Evolutionary conservation across 2,797 vertebrate species (phyloP).

Genomic region (Pantherophis alleghaniensis): DNA sequence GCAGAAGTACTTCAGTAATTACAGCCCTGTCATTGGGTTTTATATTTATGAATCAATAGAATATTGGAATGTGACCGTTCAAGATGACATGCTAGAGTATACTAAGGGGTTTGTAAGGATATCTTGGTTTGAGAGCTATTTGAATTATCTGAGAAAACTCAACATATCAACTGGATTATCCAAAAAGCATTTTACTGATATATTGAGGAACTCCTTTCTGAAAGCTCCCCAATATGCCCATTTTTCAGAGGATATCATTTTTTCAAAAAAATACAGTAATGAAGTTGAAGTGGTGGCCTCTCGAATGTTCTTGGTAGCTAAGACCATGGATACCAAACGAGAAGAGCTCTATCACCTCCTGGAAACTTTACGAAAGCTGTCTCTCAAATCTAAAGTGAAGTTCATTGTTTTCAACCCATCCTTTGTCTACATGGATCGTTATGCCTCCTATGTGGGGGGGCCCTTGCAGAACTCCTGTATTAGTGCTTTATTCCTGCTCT

Average conservation of each 20-base stretch:
- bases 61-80: constrained; percentile 96
- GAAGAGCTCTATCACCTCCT: constrained; percentile 97
- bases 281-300: constrained; percentile 93
- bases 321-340: constrained; percentile 95
- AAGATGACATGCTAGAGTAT: constrained; percentile 94
- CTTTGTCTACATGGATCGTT: constrained; percentile 97
- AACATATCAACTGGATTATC: constrained; percentile 90
- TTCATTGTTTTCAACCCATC: constrained; percentile 99
- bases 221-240: constrained; percentile 88
- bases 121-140: constrained; percentile 98
- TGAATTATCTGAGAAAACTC: constrained; percentile 90
- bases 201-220: constrained; percentile 88
- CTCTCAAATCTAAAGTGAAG: constrained; percentile 94
- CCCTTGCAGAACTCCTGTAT: constrained; percentile 96
- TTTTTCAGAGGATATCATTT: constrained; percentile 97
- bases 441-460: constrained; percentile 90
- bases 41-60: constrained; percentile 98
- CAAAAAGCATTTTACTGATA: constrained; percentile 91
- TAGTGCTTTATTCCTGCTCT: constrained; percentile 94
- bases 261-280: constrained; percentile 89
- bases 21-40: constrained; percentile 97
- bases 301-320: constrained; percentile 95
- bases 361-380: constrained; percentile 93
- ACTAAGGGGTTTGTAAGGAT: constrained; percentile 97
- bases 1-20: constrained; percentile 97